Conservation (phyloP, 2,113 vertebrate genomes). For the Microtus pennsylvanicus region DNA sequence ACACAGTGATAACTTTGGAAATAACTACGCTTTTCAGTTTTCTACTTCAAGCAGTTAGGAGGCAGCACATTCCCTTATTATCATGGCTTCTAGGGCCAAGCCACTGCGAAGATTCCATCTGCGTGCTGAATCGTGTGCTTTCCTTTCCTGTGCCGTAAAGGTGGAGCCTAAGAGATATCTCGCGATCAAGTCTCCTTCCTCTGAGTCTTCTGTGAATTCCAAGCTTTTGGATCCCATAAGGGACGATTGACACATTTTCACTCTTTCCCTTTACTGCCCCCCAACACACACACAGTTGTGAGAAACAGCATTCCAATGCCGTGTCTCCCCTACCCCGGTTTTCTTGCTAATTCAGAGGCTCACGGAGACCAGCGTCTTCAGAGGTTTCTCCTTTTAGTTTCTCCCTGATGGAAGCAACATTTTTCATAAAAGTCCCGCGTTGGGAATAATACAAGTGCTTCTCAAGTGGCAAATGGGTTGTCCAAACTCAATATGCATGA, state of each 20-base stretch:
- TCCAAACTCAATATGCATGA: not conserved
- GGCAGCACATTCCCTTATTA: no score
- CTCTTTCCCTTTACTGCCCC: not conserved
- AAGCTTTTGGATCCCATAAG: not conserved
- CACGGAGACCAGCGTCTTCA: not conserved
- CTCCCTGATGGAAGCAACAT: not conserved
- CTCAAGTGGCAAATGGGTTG: not conserved
- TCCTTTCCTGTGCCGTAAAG: not conserved
- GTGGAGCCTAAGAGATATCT: no score
- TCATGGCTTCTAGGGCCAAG: no score
- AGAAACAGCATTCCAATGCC: not conserved
- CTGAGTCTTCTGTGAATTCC: not conserved
- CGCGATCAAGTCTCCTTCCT: not conserved
- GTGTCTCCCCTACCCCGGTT: not conserved
- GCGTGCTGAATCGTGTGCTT: not conserved
- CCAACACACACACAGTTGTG: not conserved
- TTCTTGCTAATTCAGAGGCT: not conserved
- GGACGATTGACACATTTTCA: not conserved
- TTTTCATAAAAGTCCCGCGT: conserved; percentile 5
- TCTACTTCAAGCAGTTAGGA: not conserved
- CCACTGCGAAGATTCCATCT: no score
- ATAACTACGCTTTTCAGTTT: not conserved
- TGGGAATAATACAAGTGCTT: not conserved
- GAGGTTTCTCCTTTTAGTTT: not conserved
- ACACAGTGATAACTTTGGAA: not conserved